Base-by-base conservation (phyloP, 1,140 invertebrate genomes). In the Drosophila truncata region DNA sequence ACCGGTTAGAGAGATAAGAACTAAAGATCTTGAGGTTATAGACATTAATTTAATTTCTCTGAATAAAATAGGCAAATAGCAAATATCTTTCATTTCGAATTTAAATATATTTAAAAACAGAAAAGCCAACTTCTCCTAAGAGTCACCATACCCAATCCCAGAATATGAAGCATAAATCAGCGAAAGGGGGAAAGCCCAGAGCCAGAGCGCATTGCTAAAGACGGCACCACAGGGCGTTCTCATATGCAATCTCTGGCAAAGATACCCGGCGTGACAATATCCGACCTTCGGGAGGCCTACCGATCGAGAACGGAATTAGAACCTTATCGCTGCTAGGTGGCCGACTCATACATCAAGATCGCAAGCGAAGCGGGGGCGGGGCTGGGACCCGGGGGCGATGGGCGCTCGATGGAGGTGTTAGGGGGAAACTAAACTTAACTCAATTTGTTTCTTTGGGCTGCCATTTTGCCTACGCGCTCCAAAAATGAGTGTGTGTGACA, bases 401-500 rank as follows among this genome's bases (percentile, higher is more conserved):
- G 33, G 39, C n/a, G 39, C 46, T 47, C 2, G 39, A 4, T 11
- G 44, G 60, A 42, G 66, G 49, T 55, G 61, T 31, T 55, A 66
- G 57, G 72, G 61, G 80, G 74, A 80, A 75, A 85, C 69, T 16
- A 64, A 66, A 78, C 42, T 55, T 13, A 33, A 64, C 74, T 70
- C 61, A 55, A 39, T 50, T 73, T 60, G 75, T 59, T 57, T n/a
- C n/a, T 75, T 75, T 76, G 14, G 82, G 54, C 82, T 86, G 75
- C 75, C 82, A 82, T 88, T 88, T 87, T 87, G 84, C 80, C 71
- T 84, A 83, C 72, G 77, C 66, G 64, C 55, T 70, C 77, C 77
- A 74, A 84, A 87, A 87, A n/a, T n/a, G n/a, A n/a, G n/a, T 70
- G 61, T 54, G 39, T 49, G 66, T 54, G 69, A 70, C 58, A 83